These are phyloP conservation scores for Mixornis gularis DNA, from an alignment of 2,113 vertebrate genomes.

Conservation along the genomic window DNA sequence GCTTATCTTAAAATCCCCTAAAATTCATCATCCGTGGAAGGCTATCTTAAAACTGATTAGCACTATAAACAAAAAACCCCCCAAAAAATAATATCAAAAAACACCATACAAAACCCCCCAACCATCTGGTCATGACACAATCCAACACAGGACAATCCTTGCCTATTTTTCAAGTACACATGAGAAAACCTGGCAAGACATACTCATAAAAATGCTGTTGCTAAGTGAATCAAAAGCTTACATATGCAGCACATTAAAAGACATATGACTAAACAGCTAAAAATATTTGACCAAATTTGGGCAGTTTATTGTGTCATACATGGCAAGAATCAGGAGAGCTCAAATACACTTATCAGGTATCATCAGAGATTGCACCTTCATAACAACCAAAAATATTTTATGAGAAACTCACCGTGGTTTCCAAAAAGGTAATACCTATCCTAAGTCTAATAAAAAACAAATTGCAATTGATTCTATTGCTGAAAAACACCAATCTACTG, in stretches of 20 bases:
- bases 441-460: background rate
- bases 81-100: background rate
- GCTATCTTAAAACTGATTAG: background rate
- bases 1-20: background rate
- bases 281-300: constrained; percentile 91
- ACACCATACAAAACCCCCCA: background rate
- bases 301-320: constrained; percentile 74
- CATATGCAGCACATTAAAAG: constrained; percentile 77
- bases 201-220: constrained; percentile 56
- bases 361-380: constrained; percentile 60
- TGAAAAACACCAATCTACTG: background rate
- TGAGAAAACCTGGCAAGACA: constrained; percentile 45
- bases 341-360: constrained; percentile 61
- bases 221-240: constrained; percentile 67
- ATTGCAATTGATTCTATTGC: background rate
- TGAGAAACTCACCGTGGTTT: background rate
- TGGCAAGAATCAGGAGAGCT: constrained; percentile 68
- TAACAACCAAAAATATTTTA: background rate
- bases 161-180: constrained; percentile 34
- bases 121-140: background rate
- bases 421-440: background rate
- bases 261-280: constrained; percentile 82
- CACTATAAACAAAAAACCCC: background rate
- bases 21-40: background rate
- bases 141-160: constrained; percentile 6